Percentiles rank a stretch among this genome's conserved stretches.
phyloP scores from a whole-genome alignment of 2,797 vertebrate genomes.

The Manis crassicaudata region DNA sequence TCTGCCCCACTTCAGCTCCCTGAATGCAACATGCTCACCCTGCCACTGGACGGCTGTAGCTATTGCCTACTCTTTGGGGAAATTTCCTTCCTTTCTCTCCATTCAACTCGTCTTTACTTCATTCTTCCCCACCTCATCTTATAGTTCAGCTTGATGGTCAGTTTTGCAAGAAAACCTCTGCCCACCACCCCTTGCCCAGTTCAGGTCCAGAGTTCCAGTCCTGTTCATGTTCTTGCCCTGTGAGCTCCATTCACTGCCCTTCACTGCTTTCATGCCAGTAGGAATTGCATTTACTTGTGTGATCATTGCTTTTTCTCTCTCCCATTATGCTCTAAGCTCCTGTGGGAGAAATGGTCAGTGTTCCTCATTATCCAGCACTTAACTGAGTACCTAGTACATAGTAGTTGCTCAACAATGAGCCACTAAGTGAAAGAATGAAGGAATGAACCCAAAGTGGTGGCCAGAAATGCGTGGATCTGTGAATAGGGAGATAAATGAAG shows the following conservation, averaged over 20 bases:
- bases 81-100: not conserved
- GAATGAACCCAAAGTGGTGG: not conserved
- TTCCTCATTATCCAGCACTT: not conserved
- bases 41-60: not conserved
- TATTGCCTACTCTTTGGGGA: not conserved
- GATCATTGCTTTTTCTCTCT: not conserved
- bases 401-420: not conserved
- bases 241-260: not conserved
- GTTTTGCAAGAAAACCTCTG: not conserved
- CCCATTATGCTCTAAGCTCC: not conserved
- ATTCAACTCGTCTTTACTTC: not conserved
- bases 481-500: not conserved
- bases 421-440: not conserved
- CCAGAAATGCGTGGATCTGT: not conserved
- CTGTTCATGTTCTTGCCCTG: not conserved
- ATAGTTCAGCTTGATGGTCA: not conserved
- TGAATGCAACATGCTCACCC: not conserved
- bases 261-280: not conserved
- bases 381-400: not conserved
- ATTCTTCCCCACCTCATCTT: not conserved
- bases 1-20: not conserved
- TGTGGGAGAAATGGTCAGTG: not conserved
- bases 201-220: not conserved
- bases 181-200: rapidly evolving
- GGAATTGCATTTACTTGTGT: not conserved